phyloP scores from a whole-genome alignment of 2,113 vertebrate genomes.

The Ia io region DNA sequence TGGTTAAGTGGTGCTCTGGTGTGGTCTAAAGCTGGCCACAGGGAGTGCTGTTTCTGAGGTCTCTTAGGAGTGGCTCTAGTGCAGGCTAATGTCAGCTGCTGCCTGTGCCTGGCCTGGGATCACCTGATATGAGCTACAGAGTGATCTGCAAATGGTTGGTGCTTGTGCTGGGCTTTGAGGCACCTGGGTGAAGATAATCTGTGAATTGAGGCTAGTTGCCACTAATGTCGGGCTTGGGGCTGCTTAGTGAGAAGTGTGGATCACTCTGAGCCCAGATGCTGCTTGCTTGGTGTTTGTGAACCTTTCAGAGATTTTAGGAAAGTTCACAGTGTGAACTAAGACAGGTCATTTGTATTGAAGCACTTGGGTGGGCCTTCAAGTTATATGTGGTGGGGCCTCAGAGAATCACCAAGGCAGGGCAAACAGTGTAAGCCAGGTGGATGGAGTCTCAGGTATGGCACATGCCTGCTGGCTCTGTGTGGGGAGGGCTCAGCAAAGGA shows the following conservation, averaged over 20 bases:
- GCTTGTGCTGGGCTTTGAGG: not conserved
- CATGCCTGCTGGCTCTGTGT: not conserved
- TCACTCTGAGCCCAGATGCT: not conserved
- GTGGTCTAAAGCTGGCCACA: not conserved
- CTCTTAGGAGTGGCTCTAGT: not conserved
- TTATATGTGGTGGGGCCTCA: not conserved
- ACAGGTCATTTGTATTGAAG: not conserved
- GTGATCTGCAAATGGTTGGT: not conserved
- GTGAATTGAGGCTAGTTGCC: not conserved
- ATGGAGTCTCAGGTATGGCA: not conserved
- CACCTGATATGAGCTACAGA: not conserved
- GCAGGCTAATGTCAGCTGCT: not conserved
- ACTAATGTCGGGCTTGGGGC: not conserved
- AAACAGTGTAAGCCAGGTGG: not conserved
- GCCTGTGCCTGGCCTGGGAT: not conserved
- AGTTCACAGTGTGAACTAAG: not conserved
- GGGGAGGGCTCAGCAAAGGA: not conserved
- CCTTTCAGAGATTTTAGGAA: not conserved
- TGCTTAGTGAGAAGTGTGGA: not conserved
- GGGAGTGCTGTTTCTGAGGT: not conserved
- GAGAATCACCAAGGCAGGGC: not conserved
- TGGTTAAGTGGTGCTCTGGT: not conserved
- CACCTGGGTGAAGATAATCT: not conserved
- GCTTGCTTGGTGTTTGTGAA: not conserved
- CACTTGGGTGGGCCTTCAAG: not conserved